Evolutionary conservation across 2,113 vertebrate species (phyloP).

Genomic region (Hippopotamus amphibius): DNA sequence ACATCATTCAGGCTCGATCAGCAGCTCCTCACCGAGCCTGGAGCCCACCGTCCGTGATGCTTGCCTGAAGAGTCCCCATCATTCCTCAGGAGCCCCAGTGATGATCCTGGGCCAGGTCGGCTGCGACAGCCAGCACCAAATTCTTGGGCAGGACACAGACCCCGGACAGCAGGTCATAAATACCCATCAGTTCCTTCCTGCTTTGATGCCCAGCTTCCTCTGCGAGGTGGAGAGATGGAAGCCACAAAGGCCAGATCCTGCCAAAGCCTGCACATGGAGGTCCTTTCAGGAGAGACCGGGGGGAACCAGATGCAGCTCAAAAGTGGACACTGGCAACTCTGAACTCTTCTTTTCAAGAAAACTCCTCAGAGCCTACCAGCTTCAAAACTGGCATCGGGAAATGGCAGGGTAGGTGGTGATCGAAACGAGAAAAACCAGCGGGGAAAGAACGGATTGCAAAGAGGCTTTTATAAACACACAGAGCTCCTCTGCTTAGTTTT

Average conservation of each 20-base stretch:
- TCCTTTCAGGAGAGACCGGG: conserved; percentile 56
- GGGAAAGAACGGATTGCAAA: not conserved
- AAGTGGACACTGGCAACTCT: not conserved
- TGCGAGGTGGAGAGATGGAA: not conserved
- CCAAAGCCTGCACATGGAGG: conserved; percentile 63
- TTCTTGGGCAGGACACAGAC: conserved; percentile 4
- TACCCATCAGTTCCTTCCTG: conserved; percentile 66
- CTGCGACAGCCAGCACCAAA: not conserved
- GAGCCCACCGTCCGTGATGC: not conserved
- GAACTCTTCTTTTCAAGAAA: not conserved
- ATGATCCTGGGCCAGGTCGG: conserved; percentile 36
- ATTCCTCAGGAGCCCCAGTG: not conserved
- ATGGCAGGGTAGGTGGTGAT: not conserved
- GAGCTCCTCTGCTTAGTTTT: not conserved
- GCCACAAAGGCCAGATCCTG: conserved; percentile 69
- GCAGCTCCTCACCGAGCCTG: not conserved
- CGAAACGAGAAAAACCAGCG: not conserved
- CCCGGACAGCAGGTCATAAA: conserved; percentile 49
- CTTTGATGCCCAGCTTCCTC: conserved; percentile 17
- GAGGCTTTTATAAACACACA: not conserved
- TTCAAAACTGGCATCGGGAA: not conserved
- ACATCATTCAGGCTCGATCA: not conserved
- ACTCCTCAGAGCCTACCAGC: not conserved
- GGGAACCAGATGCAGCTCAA: not conserved
- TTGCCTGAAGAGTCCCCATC: conserved; percentile 44